Evolutionary conservation across 2,888 invertebrate species (phyloP).

Genomic region (Gryllus longicercus): DNA sequence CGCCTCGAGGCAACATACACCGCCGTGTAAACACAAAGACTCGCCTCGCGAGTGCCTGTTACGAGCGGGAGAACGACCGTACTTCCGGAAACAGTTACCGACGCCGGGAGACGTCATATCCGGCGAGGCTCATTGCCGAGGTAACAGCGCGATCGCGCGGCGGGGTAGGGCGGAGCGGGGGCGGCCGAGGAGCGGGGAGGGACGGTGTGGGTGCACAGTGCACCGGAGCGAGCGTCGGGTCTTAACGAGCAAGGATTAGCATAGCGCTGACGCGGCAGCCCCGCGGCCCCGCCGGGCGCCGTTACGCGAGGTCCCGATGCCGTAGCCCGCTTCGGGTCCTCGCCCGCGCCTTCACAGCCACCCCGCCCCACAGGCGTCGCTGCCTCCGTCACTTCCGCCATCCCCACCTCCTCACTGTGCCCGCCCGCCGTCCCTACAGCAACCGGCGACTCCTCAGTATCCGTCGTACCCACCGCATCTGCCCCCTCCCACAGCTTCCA

Average conservation of each 20-base stretch:
- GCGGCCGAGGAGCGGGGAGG: background rate
- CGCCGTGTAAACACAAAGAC: conserved; percentile 6
- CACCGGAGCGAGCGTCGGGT: background rate
- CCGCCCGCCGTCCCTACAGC: no score
- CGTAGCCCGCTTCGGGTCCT: no score
- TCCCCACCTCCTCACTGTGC: no score
- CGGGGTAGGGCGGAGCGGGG: background rate
- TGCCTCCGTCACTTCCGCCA: no score
- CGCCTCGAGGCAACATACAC: background rate
- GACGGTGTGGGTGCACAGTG: background rate
- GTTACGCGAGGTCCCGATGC: no score
- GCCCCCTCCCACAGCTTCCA: no score
- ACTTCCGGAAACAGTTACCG: background rate
- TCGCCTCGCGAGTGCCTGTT: background rate
- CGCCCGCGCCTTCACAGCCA: no score
- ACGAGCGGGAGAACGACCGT: background rate
- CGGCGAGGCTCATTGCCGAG: background rate
- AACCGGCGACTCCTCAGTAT: no score
- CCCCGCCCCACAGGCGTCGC: no score
- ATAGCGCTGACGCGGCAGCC: background rate
- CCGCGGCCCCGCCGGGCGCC: background rate
- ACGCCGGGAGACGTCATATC: background rate
- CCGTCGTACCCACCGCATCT: no score
- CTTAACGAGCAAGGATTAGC: conserved; percentile 4
- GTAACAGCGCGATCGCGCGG: background rate